A percentile compares a stretch with the other conserved stretches of the same genome.
Conservation (phyloP, 2,888 invertebrate genomes). For the Andrena camellia region DNA sequence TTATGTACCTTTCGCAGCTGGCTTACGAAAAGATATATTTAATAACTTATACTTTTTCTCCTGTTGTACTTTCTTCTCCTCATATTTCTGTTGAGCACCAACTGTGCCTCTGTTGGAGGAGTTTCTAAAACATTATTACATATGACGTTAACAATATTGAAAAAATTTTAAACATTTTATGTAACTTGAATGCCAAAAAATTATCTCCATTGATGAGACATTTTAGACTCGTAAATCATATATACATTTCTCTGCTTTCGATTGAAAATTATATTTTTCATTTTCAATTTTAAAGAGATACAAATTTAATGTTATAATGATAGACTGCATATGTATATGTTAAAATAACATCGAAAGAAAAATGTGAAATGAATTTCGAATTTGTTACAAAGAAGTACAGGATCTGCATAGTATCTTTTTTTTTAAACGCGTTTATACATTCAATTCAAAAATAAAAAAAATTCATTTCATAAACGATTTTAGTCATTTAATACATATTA, state of each 20-base stretch:
- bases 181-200: too few relatives aligned
- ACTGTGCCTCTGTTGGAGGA: constrained; percentile 45
- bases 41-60: constrained; percentile 93
- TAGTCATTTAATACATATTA: not conserved
- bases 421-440: too few relatives aligned
- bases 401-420: not conserved
- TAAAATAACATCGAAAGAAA: not conserved
- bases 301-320: too few relatives aligned
- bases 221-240: too few relatives aligned
- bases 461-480: not conserved
- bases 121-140: constrained; percentile 62
- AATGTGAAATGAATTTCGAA: not conserved
- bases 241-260: too few relatives aligned
- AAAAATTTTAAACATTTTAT: not conserved
- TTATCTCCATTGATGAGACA: too few relatives aligned
- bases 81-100: constrained; percentile 60
- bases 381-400: not conserved
- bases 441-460: not conserved
- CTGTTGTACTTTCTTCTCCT: constrained; percentile 93
- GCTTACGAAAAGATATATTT: constrained; percentile 91
- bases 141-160: not conserved
- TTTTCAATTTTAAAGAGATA: too few relatives aligned
- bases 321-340: too few relatives aligned
- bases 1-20: constrained; percentile 87
- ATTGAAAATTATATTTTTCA: too few relatives aligned